A percentile compares a stretch with the other conserved stretches of the same genome.
phyloP scores from a whole-genome alignment of 2,888 invertebrate species.

The Ecdyonurus torrentis region DNA sequence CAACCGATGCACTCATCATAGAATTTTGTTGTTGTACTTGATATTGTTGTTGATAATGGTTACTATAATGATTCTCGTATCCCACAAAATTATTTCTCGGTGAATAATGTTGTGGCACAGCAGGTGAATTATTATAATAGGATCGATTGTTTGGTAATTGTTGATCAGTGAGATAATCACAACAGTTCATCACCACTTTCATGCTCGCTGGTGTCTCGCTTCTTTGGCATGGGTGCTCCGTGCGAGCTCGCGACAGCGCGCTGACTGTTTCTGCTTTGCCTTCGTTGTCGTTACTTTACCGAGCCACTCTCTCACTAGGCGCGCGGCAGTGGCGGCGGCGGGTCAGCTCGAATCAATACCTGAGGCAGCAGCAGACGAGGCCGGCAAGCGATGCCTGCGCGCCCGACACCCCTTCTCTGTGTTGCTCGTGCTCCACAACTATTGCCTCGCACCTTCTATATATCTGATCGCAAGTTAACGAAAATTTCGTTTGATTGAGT shows the following conservation, averaged over 20 bases:
- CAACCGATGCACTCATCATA: background rate
- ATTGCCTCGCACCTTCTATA: background rate
- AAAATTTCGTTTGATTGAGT: too few species aligned
- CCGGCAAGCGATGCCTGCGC: background rate
- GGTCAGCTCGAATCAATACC: conserved; percentile 24
- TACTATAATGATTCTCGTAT: background rate
- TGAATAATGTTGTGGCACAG: background rate
- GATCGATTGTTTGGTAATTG: background rate
- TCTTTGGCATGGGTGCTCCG: background rate
- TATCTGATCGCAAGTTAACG: too few species aligned
- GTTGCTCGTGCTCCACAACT: background rate
- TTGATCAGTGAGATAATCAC: background rate
- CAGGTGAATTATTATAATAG: background rate
- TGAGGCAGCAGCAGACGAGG: conserved; percentile 1
- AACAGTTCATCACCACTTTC: conserved; percentile 4
- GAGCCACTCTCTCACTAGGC: conserved; percentile 25
- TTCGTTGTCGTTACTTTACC: background rate
- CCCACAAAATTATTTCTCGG: background rate
- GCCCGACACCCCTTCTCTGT: background rate
- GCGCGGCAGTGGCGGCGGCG: conserved; percentile 23
- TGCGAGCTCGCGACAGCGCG: background rate
- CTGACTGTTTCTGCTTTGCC: background rate
- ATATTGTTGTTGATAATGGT: background rate
- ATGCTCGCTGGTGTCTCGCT: background rate
- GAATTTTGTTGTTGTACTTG: background rate